Evolutionary conservation across 1,140 invertebrate genomes (phyloP).

Genomic region (Drosophila persimilis): DNA sequence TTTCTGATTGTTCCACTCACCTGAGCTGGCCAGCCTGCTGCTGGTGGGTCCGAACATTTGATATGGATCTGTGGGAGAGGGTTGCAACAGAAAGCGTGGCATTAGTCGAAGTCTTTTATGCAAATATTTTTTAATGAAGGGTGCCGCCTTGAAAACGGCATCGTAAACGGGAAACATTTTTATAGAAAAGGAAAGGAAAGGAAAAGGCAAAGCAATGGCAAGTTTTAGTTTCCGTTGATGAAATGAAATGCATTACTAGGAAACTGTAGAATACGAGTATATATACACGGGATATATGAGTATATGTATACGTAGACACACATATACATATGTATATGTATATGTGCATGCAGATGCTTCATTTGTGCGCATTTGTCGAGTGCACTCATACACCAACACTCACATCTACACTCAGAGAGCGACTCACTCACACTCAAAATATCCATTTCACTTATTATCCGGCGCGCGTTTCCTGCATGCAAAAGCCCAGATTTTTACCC

Average conservation of each 20-base stretch:
- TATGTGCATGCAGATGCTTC: constrained; percentile 47
- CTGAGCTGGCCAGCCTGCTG: constrained; percentile 95
- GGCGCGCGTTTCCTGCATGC: constrained; percentile 62
- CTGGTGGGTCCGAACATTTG: constrained; percentile 97
- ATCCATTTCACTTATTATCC: constrained; percentile 77
- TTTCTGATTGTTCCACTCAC: constrained; percentile 84
- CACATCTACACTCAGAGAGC: constrained; percentile 8
- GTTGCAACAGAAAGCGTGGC: constrained; percentile 51
- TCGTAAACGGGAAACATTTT: constrained; percentile 14
- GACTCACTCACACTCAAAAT: constrained; percentile 52
- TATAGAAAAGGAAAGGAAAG: constrained; percentile 4
- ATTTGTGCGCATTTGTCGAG: constrained; percentile 68
- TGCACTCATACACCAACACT: constrained; percentile 35
- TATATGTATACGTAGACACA: background rate
- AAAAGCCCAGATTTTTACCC: constrained; percentile 5
- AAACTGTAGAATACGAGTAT: constrained; percentile 48
- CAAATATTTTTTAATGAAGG: constrained; percentile 74
- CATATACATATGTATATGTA: background rate
- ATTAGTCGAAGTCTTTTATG: constrained; percentile 63
- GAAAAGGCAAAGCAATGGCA: constrained; percentile 53
- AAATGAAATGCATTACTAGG: constrained; percentile 75
- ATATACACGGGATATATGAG: background rate
- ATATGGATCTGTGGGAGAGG: constrained; percentile 92
- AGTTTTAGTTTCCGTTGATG: constrained; percentile 77
- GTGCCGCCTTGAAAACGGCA: constrained; percentile 9